Evolutionary conservation across 2,888 invertebrate species (phyloP).

Genomic region (Girardia tigrina): DNA sequence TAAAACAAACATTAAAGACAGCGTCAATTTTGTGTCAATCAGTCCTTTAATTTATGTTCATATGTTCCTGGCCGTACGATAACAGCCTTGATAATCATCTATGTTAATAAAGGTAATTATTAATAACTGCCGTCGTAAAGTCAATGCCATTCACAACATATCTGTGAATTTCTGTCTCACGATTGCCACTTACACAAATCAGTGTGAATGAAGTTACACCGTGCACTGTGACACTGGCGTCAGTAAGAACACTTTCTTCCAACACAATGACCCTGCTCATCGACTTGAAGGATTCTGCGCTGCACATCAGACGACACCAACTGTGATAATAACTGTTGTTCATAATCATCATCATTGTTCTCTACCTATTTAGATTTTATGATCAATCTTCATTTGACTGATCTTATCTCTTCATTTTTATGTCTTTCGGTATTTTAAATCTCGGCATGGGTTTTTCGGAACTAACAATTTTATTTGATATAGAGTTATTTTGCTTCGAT

Average conservation of each 20-base stretch:
- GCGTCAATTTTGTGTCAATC: too few relatives aligned
- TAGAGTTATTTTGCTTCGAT: too few relatives aligned
- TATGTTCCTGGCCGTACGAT: not conserved
- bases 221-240: not conserved
- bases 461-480: too few relatives aligned
- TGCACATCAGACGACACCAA: not conserved
- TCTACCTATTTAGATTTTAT: not conserved
- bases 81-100: not conserved
- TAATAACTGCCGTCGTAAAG: not conserved
- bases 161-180: not conserved
- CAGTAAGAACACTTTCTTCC: constrained; percentile 8
- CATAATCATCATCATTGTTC: not conserved
- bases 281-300: constrained; percentile 4
- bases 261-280: constrained; percentile 5
- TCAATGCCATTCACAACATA: not conserved
- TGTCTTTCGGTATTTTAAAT: constrained; percentile 14
- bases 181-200: constrained; percentile 7
- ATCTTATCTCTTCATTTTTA: not conserved
- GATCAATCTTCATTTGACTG: constrained; percentile 7
- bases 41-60: not conserved
- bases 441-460: not conserved
- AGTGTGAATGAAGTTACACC: not conserved
- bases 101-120: not conserved
- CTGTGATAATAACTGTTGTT: not conserved
- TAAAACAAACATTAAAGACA: too few relatives aligned